A percentile compares a stretch with the other conserved stretches of the same genome.
phyloP scores from a whole-genome alignment of 2,888 invertebrate genomes.

The Apamea epomidion region DNA sequence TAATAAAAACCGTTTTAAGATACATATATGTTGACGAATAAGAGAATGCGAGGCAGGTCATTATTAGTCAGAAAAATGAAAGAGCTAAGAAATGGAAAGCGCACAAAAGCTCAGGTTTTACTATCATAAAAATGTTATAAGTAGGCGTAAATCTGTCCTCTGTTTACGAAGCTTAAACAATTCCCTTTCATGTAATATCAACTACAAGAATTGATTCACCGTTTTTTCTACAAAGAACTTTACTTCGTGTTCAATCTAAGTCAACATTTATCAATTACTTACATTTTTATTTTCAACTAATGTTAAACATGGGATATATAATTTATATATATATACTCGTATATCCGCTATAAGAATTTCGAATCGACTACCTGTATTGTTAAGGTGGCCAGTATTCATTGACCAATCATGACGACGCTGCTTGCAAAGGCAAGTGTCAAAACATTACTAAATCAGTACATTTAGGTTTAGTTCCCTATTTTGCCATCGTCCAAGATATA shows the following conservation, averaged over 20 bases:
- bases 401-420: not conserved
- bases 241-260: constrained; percentile 5
- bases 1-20: too few relatives aligned
- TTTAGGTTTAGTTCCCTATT: constrained; percentile 14
- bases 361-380: constrained; percentile 10
- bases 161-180: constrained; percentile 30
- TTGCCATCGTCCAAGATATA: constrained; percentile 1
- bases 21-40: not conserved
- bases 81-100: constrained; percentile 29
- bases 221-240: constrained; percentile 13
- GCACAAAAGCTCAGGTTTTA: constrained; percentile 7
- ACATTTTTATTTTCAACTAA: constrained; percentile 24
- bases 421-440: not conserved
- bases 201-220: constrained; percentile 6
- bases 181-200: constrained; percentile 16
- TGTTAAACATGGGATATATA: not conserved
- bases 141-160: constrained; percentile 29
- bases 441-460: not conserved
- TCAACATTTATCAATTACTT: not conserved
- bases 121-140: constrained; percentile 25
- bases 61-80: constrained; percentile 35
- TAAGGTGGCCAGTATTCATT: not conserved
- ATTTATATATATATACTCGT: too few relatives aligned
- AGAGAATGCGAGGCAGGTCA: not conserved
- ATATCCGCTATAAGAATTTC: not conserved